phyloP scores from a whole-genome alignment of 2,797 vertebrate species.

The Dromococcyx pavoninus region DNA sequence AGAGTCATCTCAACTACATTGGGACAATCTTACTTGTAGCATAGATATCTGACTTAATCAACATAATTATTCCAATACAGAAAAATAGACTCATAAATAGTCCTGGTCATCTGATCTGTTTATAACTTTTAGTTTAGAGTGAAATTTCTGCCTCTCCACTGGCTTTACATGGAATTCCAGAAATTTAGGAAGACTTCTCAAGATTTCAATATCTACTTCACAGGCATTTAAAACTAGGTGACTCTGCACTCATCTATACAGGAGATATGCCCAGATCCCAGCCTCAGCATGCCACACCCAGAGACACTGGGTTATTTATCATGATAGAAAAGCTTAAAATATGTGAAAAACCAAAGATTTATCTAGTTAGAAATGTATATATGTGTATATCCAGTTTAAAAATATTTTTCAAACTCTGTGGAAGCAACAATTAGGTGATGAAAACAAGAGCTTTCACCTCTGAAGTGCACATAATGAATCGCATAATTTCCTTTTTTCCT shows the following conservation, averaged over 20 bases:
- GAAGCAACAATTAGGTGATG: neutral
- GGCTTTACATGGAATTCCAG: neutral
- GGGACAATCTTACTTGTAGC: neutral
- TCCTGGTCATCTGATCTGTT: neutral
- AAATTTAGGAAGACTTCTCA: neutral
- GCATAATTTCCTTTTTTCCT: neutral
- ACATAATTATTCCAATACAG: neutral
- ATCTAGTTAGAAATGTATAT: neutral
- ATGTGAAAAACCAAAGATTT: neutral
- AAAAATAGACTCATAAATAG: neutral
- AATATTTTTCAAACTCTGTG: neutral
- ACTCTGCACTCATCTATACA: neutral
- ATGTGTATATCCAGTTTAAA: neutral
- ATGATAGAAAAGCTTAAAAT: neutral
- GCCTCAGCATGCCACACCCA: rapidly evolving
- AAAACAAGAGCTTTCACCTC: neutral
- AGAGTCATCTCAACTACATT: neutral
- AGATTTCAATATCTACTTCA: neutral
- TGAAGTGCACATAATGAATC: neutral
- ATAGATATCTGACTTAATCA: neutral
- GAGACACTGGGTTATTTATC: neutral
- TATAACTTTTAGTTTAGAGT: neutral
- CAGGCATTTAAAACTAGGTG: neutral
- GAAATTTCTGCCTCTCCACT: neutral
- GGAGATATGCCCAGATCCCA: neutral